Base-by-base conservation (phyloP, 2,797 vertebrate species). In the Nannoperca obscura region DNA sequence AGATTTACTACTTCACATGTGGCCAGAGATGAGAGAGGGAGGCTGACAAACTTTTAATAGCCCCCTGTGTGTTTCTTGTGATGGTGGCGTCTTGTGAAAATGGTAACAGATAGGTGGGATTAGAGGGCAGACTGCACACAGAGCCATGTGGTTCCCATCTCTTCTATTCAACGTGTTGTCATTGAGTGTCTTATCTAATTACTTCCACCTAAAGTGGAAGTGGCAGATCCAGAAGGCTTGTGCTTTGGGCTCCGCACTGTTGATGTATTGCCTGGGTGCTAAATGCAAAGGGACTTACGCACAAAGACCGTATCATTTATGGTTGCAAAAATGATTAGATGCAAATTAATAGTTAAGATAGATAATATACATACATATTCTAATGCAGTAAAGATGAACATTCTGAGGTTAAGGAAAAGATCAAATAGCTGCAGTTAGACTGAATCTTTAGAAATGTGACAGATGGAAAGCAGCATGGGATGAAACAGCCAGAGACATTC, bases 181-280 rank as follows among this genome's bases (percentile, higher is more conserved):
- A 81, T 87, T 78, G 86, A 71, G 66, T 81, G 85, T 90, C 85
- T 80, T 75, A 75, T 82, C 74, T 83, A 82, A 89, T 92, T 89
- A 82, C 72, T 15, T 70, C 63, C 58, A 59, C 34, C 14, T 17
- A 71, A 71, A 83, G 73, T 87, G 64, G 83, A 88, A 80, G 64
- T 83, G 76, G 61, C 74, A 85, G 74, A 78, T 76, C 52, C 60
- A 77, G 14, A 49, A 32, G 59, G 60, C 38, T 50, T 1, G 2
- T 77, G 46, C 65, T 70, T 54, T 36, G 69, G 60, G 71, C 60
- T 74, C 60, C 68, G 38, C 50, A 38, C 52, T 52, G 27, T 72
- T 73, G n/a, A 73, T 72, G 62, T 59, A 74, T 72, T 54, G 60
- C 52, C 8, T 44, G 9, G 24, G 24, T 74, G 40, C 61, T 61